A percentile compares a stretch with the other conserved stretches of the same genome.
phyloP scores from a whole-genome alignment of 2,888 invertebrate genomes.

The Lottia scabra region DNA sequence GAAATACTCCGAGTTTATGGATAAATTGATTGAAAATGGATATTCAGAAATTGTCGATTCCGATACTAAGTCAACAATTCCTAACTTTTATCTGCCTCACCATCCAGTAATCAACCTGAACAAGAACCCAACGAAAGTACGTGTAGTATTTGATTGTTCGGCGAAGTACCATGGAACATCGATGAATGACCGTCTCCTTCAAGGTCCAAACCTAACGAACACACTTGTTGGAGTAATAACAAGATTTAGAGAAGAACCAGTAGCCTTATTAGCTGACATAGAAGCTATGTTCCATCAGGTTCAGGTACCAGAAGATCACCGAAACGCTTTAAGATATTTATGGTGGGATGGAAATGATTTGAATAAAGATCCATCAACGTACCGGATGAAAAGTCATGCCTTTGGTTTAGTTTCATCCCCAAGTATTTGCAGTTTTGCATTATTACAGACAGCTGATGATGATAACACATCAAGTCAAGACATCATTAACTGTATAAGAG shows the following conservation, averaged over 20 bases:
- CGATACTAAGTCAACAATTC: not conserved
- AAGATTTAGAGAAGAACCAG: slow-evolving; percentile 24
- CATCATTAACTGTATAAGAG: slow-evolving; percentile 14
- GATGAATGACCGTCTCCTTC: slow-evolving; percentile 26
- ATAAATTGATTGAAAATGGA: slow-evolving; percentile 19
- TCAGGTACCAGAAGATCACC: slow-evolving; percentile 13
- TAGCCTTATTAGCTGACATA: slow-evolving; percentile 31
- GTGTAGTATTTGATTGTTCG: slow-evolving; percentile 33
- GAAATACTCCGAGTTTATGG: slow-evolving; percentile 18
- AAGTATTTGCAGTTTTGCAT: slow-evolving; percentile 15
- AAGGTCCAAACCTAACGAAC: slow-evolving; percentile 28
- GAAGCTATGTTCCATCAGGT: slow-evolving; percentile 33
- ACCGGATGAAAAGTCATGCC: slow-evolving; percentile 15
- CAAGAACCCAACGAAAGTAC: slow-evolving; percentile 20
- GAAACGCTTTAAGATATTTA: slow-evolving; percentile 20
- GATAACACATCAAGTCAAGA: not conserved
- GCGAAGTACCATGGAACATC: slow-evolving; percentile 22
- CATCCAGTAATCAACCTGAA: slow-evolving; percentile 10
- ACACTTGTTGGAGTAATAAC: slow-evolving; percentile 26
- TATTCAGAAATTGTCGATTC: slow-evolving; percentile 18
- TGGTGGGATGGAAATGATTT: slow-evolving; percentile 12
- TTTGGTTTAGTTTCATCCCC: slow-evolving; percentile 18
- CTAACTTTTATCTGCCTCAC: slow-evolving; percentile 18
- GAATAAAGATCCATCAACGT: slow-evolving; percentile 5
- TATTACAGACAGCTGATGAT: slow-evolving; percentile 7